phyloP scores from a whole-genome alignment of 2,797 vertebrate genomes.

The Smutsia temminckii region DNA sequence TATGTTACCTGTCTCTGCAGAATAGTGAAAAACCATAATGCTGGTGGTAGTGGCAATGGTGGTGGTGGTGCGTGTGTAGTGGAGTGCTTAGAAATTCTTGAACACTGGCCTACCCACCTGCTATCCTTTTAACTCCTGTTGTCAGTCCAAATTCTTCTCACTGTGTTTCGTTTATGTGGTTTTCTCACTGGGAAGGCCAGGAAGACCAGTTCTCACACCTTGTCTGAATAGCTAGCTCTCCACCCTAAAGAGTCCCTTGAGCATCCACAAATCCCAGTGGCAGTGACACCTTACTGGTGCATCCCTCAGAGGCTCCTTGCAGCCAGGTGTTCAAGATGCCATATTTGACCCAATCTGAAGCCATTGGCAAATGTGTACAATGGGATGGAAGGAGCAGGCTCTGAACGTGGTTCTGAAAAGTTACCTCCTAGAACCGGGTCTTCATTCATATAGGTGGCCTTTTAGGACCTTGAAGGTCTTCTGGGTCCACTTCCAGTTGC shows the following conservation, averaged over 20 bases:
- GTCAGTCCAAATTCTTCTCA: not conserved
- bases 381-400: accelerated
- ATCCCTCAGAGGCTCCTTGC: not conserved
- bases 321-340: not conserved
- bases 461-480: not conserved
- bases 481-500: not conserved
- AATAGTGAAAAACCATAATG: not conserved
- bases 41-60: not conserved
- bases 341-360: not conserved
- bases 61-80: not conserved
- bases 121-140: not conserved
- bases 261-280: not conserved
- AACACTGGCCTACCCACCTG: not conserved
- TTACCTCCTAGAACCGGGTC: not conserved
- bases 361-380: not conserved
- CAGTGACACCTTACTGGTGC: not conserved
- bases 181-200: not conserved
- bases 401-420: conserved; percentile 56
- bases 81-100: not conserved
- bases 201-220: not conserved
- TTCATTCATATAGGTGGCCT: not conserved
- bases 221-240: conserved; percentile 31
- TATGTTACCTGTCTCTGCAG: not conserved
- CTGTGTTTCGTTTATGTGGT: not conserved
- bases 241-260: not conserved